Percentiles rank a stretch among this genome's conserved stretches.
Evolutionary conservation across 2,797 vertebrate genomes (phyloP).

Genomic region (Sylvilagus floridanus): DNA sequence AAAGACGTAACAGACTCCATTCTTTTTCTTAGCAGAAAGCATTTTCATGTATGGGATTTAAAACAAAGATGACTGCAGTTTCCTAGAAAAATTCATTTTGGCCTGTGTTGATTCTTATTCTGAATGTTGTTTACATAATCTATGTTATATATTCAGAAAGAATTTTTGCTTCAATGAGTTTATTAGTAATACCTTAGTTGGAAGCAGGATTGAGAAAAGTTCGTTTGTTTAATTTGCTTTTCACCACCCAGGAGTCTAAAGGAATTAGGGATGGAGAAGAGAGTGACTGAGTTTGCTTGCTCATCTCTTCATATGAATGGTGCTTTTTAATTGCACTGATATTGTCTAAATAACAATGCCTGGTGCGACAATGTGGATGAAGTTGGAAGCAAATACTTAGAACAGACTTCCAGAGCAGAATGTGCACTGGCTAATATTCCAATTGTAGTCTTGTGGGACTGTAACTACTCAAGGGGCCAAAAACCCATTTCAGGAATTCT

Average conservation of each 20-base stretch:
- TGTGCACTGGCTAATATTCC: background rate
- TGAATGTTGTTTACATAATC: no score
- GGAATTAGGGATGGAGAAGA: background rate
- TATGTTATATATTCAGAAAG: no score
- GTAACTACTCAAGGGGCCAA: background rate
- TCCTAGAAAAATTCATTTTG: no score
- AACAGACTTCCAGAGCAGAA: background rate
- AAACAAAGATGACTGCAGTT: no score
- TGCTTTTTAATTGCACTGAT: background rate
- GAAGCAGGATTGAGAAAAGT: background rate
- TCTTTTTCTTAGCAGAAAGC: no score
- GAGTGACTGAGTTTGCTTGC: background rate
- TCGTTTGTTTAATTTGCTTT: background rate
- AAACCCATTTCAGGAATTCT: constrained; percentile 16
- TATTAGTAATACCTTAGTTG: background rate
- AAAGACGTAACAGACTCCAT: no score
- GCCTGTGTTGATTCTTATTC: no score
- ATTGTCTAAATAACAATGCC: background rate
- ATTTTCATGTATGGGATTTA: no score
- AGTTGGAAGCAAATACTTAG: constrained; percentile 19
- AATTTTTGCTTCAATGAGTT: no score
- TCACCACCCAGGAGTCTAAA: background rate
- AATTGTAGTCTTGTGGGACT: background rate
- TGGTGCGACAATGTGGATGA: background rate
- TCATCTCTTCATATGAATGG: background rate